phyloP scores from a whole-genome alignment of 1,140 invertebrate species.

The Lepeophtheirus salmonis region DNA sequence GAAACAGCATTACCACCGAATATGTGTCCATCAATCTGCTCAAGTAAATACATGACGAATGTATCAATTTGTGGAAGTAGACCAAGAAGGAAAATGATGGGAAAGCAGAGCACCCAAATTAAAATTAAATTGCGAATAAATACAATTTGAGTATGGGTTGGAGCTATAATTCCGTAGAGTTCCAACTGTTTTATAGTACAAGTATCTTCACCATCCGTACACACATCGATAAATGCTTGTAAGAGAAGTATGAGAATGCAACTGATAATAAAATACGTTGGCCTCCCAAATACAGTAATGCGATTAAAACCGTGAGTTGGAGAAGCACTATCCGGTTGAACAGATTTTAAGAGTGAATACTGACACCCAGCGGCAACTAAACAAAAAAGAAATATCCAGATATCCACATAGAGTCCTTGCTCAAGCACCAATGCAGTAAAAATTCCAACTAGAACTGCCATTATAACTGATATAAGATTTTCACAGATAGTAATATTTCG shows the following conservation, averaged over 20 bases:
- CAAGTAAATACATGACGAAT: constrained; percentile 33
- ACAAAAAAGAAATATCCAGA: constrained; percentile 84
- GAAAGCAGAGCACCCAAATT: constrained; percentile 70
- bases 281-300: constrained; percentile 72
- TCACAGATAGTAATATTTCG: constrained; percentile 67
- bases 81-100: constrained; percentile 76
- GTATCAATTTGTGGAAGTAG: constrained; percentile 67
- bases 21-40: constrained; percentile 76
- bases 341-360: constrained; percentile 92
- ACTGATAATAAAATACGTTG: constrained; percentile 85
- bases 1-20: constrained; percentile 93
- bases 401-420: constrained; percentile 67
- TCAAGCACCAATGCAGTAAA: constrained; percentile 65
- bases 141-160: constrained; percentile 43
- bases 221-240: constrained; percentile 19
- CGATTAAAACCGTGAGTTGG: constrained; percentile 96
- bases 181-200: constrained; percentile 25
- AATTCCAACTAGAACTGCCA: constrained; percentile 66
- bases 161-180: constrained; percentile 57
- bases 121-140: constrained; percentile 49
- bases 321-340: constrained; percentile 93
- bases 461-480: constrained; percentile 55
- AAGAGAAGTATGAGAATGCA: constrained; percentile 49
- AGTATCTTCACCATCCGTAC: constrained; percentile 5
- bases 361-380: constrained; percentile 91